Percentiles rank a stretch among this genome's conserved stretches.
Conservation (phyloP, 2,797 vertebrate genomes). For the Sebastes hubbsi region DNA sequence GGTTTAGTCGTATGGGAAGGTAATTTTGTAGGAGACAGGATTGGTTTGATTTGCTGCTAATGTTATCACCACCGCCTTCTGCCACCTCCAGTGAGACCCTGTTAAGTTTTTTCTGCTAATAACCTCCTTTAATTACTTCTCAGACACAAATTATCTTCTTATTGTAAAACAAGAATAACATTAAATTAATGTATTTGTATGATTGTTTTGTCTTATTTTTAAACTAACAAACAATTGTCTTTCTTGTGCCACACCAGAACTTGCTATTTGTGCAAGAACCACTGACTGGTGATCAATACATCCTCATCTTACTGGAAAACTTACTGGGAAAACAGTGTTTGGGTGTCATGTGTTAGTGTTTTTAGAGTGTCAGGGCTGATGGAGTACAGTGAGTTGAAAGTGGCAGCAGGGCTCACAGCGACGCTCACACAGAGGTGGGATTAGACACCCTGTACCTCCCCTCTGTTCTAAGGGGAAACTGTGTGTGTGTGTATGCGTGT, state of each 20-base stretch:
- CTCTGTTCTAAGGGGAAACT: background rate
- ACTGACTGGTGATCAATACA: background rate
- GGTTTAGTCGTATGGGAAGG: background rate
- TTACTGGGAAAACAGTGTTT: background rate
- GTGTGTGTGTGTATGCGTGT: background rate
- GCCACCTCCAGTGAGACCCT: conserved; percentile 41
- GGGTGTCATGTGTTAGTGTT: background rate
- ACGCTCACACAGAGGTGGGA: background rate
- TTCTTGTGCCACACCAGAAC: background rate
- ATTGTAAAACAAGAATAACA: conserved; percentile 22
- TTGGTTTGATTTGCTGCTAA: conserved; percentile 11
- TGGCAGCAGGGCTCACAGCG: conserved; percentile 3
- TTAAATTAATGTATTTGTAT: conserved; percentile 5
- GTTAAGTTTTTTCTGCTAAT: conserved; percentile 45
- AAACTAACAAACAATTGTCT: background rate
- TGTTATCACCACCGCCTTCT: conserved; percentile 40
- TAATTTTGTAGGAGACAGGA: background rate
- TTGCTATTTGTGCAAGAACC: background rate
- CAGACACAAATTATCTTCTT: conserved; percentile 37
- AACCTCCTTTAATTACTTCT: conserved; percentile 59
- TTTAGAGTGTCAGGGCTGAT: conserved; percentile 4
- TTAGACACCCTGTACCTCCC: background rate
- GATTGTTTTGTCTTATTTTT: background rate
- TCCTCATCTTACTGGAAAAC: background rate
- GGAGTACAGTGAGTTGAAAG: background rate